Base-by-base conservation (phyloP, 2,797 vertebrate species). In the Naso thynnoides region DNA sequence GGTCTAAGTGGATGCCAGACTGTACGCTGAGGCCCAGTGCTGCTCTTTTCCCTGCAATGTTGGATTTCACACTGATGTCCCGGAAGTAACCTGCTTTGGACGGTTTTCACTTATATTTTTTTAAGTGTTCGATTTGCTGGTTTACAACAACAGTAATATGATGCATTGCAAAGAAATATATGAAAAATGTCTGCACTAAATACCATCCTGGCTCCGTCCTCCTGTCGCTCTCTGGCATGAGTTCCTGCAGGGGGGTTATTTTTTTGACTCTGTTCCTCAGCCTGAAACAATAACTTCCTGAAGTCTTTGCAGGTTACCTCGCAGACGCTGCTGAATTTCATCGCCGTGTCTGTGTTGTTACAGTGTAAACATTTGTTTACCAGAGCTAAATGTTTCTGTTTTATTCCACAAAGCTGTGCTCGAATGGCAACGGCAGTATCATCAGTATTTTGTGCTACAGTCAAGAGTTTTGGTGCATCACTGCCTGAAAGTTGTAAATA, bases 1-100 rank as follows among this genome's bases (percentile, higher is more conserved):
- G 59, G 79, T 50, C 77, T 58, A 65, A 77, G 71, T 13, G 55
- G 56, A 69, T 84, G 84, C 84, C 88, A 87, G 75, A 49, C 67
- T 81, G 78, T 68, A 36, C 38, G 23, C 10, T 27, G 69, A 69
- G 53, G 76, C 76, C 79, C 80, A 76, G 39, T 3, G 38, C 71
- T n/a, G 41, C 71, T 75, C 44, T 52, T 45, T n/a, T 53, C 21
- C 21, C 52, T 47, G 44, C 39, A 3, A 26, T 54, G 62, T 7
- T n/a, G n/a, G n/a, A n/a, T n/a, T 69, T 67, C 31, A 29, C n/a
- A 21, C 58, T 27, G 8, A 82, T 5, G 38, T 58, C 68, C 45
- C 72, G 42, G 31, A 33, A 11, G 36, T 56, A 69, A 50, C 19
- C 52, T 11, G 26, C 65, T 65, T 31, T 6, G 6, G 54, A 21